Evolutionary conservation across 2,113 vertebrate species (phyloP), one percentile per base, ranked within the genome.

Genomic region (Myiozetetes cayanensis): DNA sequence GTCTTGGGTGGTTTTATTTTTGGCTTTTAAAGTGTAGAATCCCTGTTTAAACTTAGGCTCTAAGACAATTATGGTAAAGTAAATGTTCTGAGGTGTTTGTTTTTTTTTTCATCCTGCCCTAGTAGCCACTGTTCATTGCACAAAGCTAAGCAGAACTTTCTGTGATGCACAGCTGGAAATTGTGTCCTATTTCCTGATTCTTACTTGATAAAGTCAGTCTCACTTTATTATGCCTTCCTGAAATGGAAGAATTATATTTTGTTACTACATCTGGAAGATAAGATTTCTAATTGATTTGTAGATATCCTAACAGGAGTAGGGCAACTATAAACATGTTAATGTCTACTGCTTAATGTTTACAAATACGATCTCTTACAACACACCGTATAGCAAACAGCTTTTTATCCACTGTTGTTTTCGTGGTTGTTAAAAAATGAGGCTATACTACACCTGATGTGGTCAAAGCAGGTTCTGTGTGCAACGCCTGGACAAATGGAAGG

Each of bases 391-490:
- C 33, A 62, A 35, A 35, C 49, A 63, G 63, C 43, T 93, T 77
- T 93, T 93, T 93, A 91, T 81, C 82, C 82, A 68, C 94, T 53
- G 49, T 14, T 89, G 33, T 88, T 96, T 91, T 52, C 74, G 72
- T 19, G 44, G 71, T 49, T 94, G 31, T 49, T 87, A 50, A 66
- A 76, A 90, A 68, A 12, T 14, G 21, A 84, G 15, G 49, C 66
- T 93, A 56, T 77, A 83, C 87, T 87, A 31, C 67, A 65, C 27
- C 85, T 87, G 94, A 65, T 14, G 25, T 89, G 81, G 83, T 47
- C 94, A 92, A 91, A 96, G 94, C 77, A 92, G 92, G 94, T 84
- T 94, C 93, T 85, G 50, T 74, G 78, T 79, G 83, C 73, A 85
- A 39, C n/a, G 43, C 23, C 73, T 95, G 77, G 76, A 96, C 96